These are phyloP conservation scores for Papilio machaon DNA, from an alignment of 1,140 invertebrate species.

Conservation along the genomic window DNA sequence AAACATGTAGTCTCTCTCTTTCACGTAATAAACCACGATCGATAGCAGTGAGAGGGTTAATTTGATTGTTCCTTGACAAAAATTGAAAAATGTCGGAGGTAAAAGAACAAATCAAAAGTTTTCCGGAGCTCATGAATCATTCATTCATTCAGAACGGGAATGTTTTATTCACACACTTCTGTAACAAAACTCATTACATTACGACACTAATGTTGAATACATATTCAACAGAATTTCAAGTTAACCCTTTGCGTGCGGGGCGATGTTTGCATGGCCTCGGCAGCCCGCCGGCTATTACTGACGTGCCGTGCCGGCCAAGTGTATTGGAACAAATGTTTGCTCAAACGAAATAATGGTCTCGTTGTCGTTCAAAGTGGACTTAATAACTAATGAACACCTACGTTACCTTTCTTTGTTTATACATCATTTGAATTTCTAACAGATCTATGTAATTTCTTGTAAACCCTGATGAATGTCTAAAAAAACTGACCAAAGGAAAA, in stretches of 20 bases:
- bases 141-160: constrained; percentile 29
- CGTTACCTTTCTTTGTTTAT: constrained; percentile 1
- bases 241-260: constrained; percentile 16
- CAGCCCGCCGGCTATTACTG: constrained; percentile 23
- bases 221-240: constrained; percentile 29
- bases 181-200: constrained; percentile 39
- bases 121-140: constrained; percentile 29
- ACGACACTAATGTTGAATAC: constrained; percentile 39
- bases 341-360: constrained; percentile 26
- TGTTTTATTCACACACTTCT: constrained; percentile 37
- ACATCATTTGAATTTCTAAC: neutral
- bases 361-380: constrained; percentile 1
- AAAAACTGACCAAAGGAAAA: too few relatives aligned
- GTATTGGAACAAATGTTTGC: constrained; percentile 39
- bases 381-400: constrained; percentile 11
- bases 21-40: neutral
- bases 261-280: constrained; percentile 17
- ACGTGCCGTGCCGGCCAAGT: constrained; percentile 13
- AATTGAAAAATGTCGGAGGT: constrained; percentile 29
- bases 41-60: neutral
- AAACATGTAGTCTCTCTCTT: too few relatives aligned
- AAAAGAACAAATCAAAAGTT: constrained; percentile 24
- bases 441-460: neutral
- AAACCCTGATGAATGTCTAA: too few relatives aligned
- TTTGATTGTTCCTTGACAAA: constrained; percentile 1